Evolutionary conservation across 2,113 vertebrate species (phyloP), one percentile per base, ranked within the genome.

Genomic region (Anser brachyrhynchus): DNA sequence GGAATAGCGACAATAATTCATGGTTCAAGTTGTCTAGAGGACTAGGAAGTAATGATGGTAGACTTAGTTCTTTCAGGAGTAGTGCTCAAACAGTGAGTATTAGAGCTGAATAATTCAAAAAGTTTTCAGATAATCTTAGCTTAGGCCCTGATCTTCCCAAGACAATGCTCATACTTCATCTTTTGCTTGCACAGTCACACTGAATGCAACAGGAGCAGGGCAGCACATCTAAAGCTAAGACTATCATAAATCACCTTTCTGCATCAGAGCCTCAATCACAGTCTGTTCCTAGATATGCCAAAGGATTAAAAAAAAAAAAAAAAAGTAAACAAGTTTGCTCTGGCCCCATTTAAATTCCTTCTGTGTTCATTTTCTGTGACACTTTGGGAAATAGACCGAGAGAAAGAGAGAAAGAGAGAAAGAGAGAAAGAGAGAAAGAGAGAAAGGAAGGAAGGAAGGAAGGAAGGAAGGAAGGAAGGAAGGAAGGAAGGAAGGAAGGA

Each of bases 101-200:
- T 89, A 54, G 58, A 89, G 54, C n/a, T 66, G 41, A 93, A 84
- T 89, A 93, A 95, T 87, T 92, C 74, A 89, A 43, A 76, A 91
- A 75, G 33, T 90, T 96, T 85, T 92, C 65, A 90, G 52, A 57
- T 75, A 58, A 76, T 79, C 80, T 92, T 84, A 82, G 21, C 10
- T 91, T 69, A 72, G 61, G 49, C 70, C 44, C 41, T 55, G 70
- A 87, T 87, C 76, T 84, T 94, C 67, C 84, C 55, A 76, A 90
- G 57, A 70, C 62, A 75, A 55, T 35, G 44, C 26, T 87, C 71
- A n/a, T 79, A 66, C 28, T 92, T 94, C 37, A 74, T 76, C 91
- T 91, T 87, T 67, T 43, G 41, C 86, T 93, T 87, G 70, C 37
- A 70, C 14, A 82, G 18, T 79, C 54, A 37, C 46, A 52, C 3